phyloP scores from a whole-genome alignment of 2,797 vertebrate genomes.

The Erithacus rubecula region DNA sequence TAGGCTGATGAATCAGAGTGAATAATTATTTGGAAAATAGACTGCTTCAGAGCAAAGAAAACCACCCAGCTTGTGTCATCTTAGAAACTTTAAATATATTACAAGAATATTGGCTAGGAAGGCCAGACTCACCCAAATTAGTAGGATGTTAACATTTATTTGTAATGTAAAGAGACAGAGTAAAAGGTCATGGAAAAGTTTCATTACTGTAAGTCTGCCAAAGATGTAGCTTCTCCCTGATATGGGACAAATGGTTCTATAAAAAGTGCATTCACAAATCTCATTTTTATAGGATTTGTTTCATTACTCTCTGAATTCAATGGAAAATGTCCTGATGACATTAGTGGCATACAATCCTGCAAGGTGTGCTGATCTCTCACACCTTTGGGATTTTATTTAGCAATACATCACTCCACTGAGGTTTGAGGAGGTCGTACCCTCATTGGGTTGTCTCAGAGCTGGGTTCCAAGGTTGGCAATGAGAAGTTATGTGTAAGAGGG shows the following conservation, averaged over 20 bases:
- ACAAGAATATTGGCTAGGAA: constrained; percentile 30
- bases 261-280: neutral
- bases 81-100: constrained; percentile 30
- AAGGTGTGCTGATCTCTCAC: neutral
- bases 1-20: constrained; percentile 45
- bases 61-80: constrained; percentile 6
- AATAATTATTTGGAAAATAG: constrained; percentile 47
- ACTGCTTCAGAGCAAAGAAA: constrained; percentile 42
- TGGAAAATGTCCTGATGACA: neutral
- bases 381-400: neutral
- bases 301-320: neutral
- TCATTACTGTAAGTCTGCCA: constrained; percentile 34
- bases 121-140: constrained; percentile 56
- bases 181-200: constrained; percentile 46
- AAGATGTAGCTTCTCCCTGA: neutral
- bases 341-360: neutral
- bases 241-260: neutral
- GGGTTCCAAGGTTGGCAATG: neutral
- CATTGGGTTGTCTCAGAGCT: neutral
- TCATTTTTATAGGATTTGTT: neutral
- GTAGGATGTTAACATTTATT: constrained; percentile 34
- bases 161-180: constrained; percentile 60
- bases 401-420: neutral
- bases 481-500: neutral
- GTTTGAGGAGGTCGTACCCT: neutral